Evolutionary conservation across 2,888 invertebrate species (phyloP).

Genomic region (Diarsia rubi): DNA sequence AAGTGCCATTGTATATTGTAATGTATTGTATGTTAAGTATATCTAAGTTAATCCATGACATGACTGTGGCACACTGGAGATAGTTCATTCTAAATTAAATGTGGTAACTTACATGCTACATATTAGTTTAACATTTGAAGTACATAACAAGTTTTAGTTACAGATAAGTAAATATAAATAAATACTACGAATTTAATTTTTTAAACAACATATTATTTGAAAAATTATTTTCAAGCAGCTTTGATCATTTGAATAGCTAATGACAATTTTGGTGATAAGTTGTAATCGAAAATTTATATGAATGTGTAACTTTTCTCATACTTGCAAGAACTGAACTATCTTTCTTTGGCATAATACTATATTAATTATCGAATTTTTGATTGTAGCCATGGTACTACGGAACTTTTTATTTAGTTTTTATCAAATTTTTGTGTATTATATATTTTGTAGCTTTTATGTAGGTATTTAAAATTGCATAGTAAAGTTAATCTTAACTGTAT

Average conservation of each 20-base stretch:
- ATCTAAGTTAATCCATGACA: constrained; percentile 73
- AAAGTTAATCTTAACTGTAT: constrained; percentile 75
- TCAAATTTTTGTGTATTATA: constrained; percentile 73
- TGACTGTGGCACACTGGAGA: constrained; percentile 68
- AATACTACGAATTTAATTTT: constrained; percentile 20
- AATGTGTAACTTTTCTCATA: constrained; percentile 29
- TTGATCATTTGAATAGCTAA: not conserved
- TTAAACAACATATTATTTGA: not conserved
- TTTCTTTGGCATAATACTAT: constrained; percentile 62
- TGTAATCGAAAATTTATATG: not conserved
- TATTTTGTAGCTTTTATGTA: constrained; percentile 76
- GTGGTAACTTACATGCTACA: constrained; percentile 20
- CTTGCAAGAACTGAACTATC: constrained; percentile 59
- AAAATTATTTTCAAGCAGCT: not conserved
- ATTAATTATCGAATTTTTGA: constrained; percentile 60
- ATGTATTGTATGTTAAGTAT: constrained; percentile 65
- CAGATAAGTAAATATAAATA: constrained; percentile 14
- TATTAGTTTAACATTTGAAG: constrained; percentile 36
- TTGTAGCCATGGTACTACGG: constrained; percentile 41
- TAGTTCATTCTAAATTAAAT: constrained; percentile 56
- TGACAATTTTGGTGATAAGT: constrained; percentile 2
- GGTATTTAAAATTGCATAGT: constrained; percentile 79
- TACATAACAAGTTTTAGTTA: constrained; percentile 30
- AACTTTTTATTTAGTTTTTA: constrained; percentile 67
- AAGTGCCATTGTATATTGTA: constrained; percentile 69